phyloP scores from a whole-genome alignment of 2,113 vertebrate species.

The Zosterops lateralis region DNA sequence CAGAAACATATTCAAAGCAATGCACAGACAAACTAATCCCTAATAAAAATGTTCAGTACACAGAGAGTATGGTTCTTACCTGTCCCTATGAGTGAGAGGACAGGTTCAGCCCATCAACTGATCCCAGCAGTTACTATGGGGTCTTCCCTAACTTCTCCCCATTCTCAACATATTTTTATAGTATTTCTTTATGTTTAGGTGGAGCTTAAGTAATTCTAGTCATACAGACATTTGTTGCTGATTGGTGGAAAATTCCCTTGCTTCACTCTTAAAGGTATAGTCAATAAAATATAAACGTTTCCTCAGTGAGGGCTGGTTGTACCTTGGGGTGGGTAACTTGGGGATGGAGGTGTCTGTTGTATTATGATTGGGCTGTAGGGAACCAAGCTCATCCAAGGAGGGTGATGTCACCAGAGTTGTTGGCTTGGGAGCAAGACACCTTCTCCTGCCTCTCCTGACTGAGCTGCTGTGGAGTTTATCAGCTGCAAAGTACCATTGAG shows the following conservation, averaged over 20 bases:
- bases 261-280: background rate
- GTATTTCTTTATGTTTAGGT: background rate
- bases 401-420: accelerated
- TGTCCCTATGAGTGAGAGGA: background rate
- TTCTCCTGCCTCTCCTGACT: background rate
- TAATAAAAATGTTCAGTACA: background rate
- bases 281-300: background rate
- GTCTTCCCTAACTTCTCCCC: background rate
- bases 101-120: accelerated
- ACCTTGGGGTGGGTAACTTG: background rate
- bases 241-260: background rate
- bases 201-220: background rate
- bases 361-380: background rate
- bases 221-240: background rate
- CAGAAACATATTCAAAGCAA: background rate
- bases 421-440: accelerated
- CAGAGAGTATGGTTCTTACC: background rate
- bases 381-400: background rate
- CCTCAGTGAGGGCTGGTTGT: accelerated
- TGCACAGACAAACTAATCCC: background rate
- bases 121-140: background rate
- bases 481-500: background rate
- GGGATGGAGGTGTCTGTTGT: background rate
- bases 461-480: background rate
- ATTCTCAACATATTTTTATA: background rate